A percentile compares a stretch with the other conserved stretches of the same genome.
Conservation (phyloP, 2,797 vertebrate genomes). For the Dallia pectoralis region DNA sequence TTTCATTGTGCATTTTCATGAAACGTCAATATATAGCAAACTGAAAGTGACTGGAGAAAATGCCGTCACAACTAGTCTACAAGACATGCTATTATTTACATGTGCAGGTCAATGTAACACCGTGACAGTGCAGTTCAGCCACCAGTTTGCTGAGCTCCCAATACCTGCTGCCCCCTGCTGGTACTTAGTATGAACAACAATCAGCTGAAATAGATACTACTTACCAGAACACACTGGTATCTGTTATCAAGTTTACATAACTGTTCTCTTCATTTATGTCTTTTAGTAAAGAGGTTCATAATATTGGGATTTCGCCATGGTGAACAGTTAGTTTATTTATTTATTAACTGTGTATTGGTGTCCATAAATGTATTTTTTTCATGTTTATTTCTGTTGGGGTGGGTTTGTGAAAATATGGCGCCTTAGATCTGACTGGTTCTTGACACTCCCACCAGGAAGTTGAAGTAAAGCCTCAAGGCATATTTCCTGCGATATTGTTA, state of each 20-base stretch:
- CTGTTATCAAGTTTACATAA: not conserved
- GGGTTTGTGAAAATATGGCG: not conserved
- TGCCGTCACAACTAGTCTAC: not conserved
- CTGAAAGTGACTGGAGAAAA: not conserved
- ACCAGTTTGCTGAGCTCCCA: not conserved
- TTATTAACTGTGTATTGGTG: not conserved
- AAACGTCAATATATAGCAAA: not conserved
- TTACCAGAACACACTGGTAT: not conserved
- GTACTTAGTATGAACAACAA: not conserved
- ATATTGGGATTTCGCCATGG: not conserved
- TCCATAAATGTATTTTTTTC: not conserved
- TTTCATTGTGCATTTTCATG: constrained; percentile 9
- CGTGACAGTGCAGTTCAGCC: not conserved
- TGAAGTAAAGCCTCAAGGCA: not conserved
- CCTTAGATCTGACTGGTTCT: not conserved
- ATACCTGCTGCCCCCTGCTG: not conserved
- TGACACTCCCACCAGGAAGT: not conserved
- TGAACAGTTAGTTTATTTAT: constrained; percentile 1
- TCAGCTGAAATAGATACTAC: constrained; percentile 1
- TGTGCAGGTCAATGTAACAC: not conserved
- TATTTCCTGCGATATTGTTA: not conserved
- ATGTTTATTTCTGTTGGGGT: not conserved
- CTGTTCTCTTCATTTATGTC: not conserved
- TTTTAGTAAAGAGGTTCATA: not conserved
- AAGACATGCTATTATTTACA: not conserved